phyloP scores from a whole-genome alignment of 2,113 vertebrate species.

The Murina feae region DNA sequence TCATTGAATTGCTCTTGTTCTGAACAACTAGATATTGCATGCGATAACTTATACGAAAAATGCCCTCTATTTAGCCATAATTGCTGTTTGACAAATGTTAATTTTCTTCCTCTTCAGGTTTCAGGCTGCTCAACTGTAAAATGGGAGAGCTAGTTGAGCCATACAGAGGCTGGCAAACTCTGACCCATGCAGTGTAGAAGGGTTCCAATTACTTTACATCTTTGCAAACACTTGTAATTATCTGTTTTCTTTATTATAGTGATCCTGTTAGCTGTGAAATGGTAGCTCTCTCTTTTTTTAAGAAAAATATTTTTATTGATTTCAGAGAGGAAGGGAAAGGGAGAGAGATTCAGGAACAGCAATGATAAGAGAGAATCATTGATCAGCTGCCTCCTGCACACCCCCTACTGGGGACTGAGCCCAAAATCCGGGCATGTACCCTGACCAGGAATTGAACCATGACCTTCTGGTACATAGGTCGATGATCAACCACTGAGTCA shows the following conservation, averaged over 20 bases:
- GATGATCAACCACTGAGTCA: no score
- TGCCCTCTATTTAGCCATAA: neutral
- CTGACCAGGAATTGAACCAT: no score
- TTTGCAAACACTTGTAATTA: neutral
- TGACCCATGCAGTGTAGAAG: neutral
- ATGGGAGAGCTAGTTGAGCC: neutral
- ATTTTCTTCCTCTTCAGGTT: neutral
- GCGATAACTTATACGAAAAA: neutral
- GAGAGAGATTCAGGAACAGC: no score
- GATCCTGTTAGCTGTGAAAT: neutral
- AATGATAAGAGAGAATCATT: no score
- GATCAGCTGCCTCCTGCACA: no score
- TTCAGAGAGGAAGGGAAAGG: no score
- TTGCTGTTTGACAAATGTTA: neutral
- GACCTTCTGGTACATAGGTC: no score
- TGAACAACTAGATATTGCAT: neutral
- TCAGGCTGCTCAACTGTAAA: conserved; percentile 5
- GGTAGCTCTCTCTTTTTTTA: neutral
- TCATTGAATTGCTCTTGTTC: conserved; percentile 21
- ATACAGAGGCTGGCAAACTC: neutral
- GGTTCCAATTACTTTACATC: neutral
- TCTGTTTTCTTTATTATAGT: neutral
- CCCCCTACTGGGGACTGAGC: no score
- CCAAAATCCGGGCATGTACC: no score
- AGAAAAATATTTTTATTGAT: no score